phyloP scores from a whole-genome alignment of 1,140 invertebrate species.

The Leucophenga varia region DNA sequence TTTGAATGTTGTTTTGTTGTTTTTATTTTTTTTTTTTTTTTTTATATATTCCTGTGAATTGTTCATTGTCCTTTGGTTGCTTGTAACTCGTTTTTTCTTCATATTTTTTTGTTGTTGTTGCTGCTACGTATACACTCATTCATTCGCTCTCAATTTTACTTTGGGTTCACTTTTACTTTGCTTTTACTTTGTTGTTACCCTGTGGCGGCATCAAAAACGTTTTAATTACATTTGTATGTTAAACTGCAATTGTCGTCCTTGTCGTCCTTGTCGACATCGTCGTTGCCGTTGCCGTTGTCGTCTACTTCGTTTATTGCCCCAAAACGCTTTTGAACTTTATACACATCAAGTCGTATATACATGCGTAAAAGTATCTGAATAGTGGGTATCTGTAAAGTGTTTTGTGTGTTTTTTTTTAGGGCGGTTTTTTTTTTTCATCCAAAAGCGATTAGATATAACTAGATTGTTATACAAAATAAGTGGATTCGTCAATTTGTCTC shows the following conservation, averaged over 20 bases:
- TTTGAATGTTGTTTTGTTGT: constrained; percentile 43
- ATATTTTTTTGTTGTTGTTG: no score
- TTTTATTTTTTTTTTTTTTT: neutral
- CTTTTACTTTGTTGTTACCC: constrained; percentile 38
- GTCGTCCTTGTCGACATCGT: neutral
- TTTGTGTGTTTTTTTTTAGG: no score
- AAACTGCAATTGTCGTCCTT: constrained; percentile 46
- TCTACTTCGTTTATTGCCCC: no score
- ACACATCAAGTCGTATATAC: no score
- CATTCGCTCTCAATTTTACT: no score
- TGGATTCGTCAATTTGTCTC: constrained; percentile 1
- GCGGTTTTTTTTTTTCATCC: no score
- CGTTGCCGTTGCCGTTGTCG: no score
- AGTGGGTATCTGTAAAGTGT: no score
- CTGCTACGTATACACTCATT: no score
- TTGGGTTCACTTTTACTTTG: constrained; percentile 8
- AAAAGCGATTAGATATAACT: constrained; percentile 47
- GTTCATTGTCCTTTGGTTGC: neutral
- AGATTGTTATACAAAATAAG: constrained; percentile 34
- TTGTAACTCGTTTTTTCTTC: no score
- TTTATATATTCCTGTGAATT: constrained; percentile 1
- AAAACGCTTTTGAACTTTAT: constrained; percentile 51
- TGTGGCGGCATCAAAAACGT: constrained; percentile 49
- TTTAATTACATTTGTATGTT: constrained; percentile 55
- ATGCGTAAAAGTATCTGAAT: no score